Conservation (phyloP, 1,140 invertebrate species). For the Antheraea mylitta region DNA sequence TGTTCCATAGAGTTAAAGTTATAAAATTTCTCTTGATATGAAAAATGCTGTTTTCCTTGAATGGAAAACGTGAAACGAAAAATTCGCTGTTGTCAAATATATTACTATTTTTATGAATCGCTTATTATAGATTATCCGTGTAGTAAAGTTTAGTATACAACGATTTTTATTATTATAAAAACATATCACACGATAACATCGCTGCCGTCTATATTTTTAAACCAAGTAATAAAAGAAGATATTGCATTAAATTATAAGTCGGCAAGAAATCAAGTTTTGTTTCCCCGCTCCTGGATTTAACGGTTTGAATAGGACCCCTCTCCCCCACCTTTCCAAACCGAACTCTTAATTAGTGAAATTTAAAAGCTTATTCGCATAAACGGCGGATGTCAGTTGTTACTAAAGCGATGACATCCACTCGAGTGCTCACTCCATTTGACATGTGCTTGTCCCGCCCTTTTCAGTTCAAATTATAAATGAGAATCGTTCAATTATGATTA, state of each 20-base stretch:
- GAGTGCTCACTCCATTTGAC: slow-evolving; percentile 11
- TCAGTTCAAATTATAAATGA: background rate
- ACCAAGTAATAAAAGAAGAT: slow-evolving; percentile 51
- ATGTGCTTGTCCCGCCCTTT: background rate
- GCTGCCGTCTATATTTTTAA: slow-evolving; percentile 26
- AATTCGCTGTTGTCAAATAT: too few species aligned
- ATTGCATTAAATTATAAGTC: slow-evolving; percentile 78
- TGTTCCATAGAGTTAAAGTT: too few species aligned
- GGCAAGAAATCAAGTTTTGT: slow-evolving; percentile 74
- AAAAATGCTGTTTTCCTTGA: too few species aligned
- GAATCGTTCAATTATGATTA: background rate
- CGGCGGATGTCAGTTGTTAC: slow-evolving; percentile 52
- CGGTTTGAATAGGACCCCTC: slow-evolving; percentile 67
- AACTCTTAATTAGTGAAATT: slow-evolving; percentile 72
- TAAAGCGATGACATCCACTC: slow-evolving; percentile 2
- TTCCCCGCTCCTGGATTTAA: slow-evolving; percentile 66
- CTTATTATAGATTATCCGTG: too few species aligned
- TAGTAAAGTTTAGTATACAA: too few species aligned
- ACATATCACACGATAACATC: background rate
- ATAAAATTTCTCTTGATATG: too few species aligned
- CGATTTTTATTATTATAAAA: too few species aligned
- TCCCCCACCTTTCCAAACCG: background rate
- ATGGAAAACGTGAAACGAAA: too few species aligned
- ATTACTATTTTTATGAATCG: too few species aligned
- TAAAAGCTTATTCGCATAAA: slow-evolving; percentile 58